These are phyloP conservation scores for Staurois parvus DNA, from an alignment of 2,797 vertebrate genomes.

Conservation along the genomic window DNA sequence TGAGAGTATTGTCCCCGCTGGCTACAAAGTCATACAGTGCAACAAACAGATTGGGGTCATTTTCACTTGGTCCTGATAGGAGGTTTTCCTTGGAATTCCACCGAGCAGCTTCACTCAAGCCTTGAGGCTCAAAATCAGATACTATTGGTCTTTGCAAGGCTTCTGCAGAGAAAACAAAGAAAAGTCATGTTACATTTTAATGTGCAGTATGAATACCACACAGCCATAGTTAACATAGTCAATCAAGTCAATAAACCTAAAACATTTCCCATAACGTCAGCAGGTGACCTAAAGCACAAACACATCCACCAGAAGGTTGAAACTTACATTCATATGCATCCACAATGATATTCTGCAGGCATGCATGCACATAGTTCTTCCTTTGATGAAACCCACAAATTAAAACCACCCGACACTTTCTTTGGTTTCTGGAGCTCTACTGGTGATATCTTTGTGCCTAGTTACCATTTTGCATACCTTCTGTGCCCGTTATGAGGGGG, in stretches of 20 bases:
- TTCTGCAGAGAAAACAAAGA: slow-evolving; percentile 79
- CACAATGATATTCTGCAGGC: too few relatives aligned
- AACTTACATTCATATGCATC: too few relatives aligned
- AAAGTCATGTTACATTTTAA: slow-evolving; percentile 50
- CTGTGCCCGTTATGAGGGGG: too few relatives aligned
- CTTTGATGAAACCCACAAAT: too few relatives aligned
- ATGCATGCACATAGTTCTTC: too few relatives aligned
- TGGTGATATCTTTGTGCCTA: too few relatives aligned
- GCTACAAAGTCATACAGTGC: slow-evolving; percentile 98
- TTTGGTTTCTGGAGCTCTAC: too few relatives aligned
- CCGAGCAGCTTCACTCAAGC: slow-evolving; percentile 92
- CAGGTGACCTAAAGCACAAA: too few relatives aligned
- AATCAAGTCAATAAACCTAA: not conserved
- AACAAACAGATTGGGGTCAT: slow-evolving; percentile 97
- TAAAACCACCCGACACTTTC: too few relatives aligned
- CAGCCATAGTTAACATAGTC: not conserved
- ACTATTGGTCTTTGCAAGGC: slow-evolving; percentile 91
- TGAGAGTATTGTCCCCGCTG: slow-evolving; percentile 97
- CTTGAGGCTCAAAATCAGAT: slow-evolving; percentile 90
- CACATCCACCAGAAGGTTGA: too few relatives aligned
- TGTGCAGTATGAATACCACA: not conserved
- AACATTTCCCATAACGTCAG: too few relatives aligned
- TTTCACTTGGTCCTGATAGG: slow-evolving; percentile 93
- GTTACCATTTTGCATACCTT: too few relatives aligned
- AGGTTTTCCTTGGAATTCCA: slow-evolving; percentile 99